Base-by-base conservation (phyloP, 2,888 invertebrate genomes). In the Cryptus armator region DNA sequence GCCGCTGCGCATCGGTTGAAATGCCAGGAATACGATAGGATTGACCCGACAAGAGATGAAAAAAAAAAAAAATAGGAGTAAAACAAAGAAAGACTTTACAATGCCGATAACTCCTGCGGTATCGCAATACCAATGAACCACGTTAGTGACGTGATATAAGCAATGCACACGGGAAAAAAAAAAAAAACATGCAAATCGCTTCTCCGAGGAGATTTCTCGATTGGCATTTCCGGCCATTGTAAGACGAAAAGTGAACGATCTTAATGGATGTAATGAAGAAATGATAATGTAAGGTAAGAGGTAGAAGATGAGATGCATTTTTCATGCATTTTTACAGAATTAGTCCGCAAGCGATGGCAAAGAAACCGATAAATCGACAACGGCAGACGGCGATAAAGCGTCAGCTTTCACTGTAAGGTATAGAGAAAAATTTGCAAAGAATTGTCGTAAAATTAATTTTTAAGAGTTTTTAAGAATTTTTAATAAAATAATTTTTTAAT, bases 91-190 rank as follows among this genome's bases (percentile, higher is more conserved):
- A 62, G 32, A 62, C 14, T 62, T 62, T 7, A 29, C 4, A 12
- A 59, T 59, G 59, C 59, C 59, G 29, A 29, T 59, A 59, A 59
- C 59, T 3, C 59, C 59, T 24, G 1, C 59, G 59, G 59, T 29
- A 19, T 24, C 24, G 19, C 10, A 5, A 59, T 59, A 19, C 59
- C 29, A 3, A 59, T 59, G 10, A 59, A 29, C 59, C 59, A 59
- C 59, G 24, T 29, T 5, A 59, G 14, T 59, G 14, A 16, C 24
- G 29, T 14, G 4, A 24, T 5, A 29, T 14, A 59, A 29, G 1
- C 29, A 59, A 59, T 19, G 4, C 14, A 2, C 24, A 24, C 24
- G 24, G 16, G 4, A 19, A 24, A 14, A 19, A 24, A 59, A 59
- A 59, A n/a, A n/a, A n/a, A 29, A 10, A 59, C 24, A 59, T 59